Conservation (phyloP, 2,113 vertebrate species). For the Mixornis gularis region DNA sequence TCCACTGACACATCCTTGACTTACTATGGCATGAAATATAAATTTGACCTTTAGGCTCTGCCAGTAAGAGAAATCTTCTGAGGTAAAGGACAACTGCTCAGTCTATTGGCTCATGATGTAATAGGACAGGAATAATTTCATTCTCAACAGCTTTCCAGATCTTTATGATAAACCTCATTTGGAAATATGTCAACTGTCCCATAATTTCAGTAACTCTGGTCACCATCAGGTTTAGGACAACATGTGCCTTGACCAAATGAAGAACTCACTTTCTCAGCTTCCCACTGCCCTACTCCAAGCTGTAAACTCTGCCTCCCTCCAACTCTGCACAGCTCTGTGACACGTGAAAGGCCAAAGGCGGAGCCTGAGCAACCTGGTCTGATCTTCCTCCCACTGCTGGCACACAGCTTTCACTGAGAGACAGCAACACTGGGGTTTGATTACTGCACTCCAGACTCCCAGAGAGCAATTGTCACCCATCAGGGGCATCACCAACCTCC, state of each 20-base stretch:
- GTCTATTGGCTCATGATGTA: background rate
- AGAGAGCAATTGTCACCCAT: background rate
- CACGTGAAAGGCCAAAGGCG: background rate
- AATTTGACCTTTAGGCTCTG: background rate
- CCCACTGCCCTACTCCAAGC: background rate
- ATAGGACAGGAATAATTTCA: background rate
- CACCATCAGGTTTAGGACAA: background rate
- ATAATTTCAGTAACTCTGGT: background rate
- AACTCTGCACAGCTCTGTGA: background rate
- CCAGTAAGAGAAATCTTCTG: background rate
- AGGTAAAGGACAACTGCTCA: background rate
- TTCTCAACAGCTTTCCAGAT: background rate
- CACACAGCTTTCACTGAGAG: background rate
- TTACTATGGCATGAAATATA: background rate
- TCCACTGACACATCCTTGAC: background rate
- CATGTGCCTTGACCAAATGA: background rate
- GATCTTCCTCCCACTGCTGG: background rate
- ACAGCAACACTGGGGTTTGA: background rate
- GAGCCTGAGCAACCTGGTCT: background rate
- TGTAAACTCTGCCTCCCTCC: background rate
- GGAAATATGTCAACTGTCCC: background rate
- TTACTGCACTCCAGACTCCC: background rate
- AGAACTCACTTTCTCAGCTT: background rate
- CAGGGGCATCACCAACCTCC: constrained; percentile 69
- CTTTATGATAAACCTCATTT: background rate